Evolutionary conservation across 2,888 invertebrate species (phyloP).

Genomic region (Calameuta idolon): DNA sequence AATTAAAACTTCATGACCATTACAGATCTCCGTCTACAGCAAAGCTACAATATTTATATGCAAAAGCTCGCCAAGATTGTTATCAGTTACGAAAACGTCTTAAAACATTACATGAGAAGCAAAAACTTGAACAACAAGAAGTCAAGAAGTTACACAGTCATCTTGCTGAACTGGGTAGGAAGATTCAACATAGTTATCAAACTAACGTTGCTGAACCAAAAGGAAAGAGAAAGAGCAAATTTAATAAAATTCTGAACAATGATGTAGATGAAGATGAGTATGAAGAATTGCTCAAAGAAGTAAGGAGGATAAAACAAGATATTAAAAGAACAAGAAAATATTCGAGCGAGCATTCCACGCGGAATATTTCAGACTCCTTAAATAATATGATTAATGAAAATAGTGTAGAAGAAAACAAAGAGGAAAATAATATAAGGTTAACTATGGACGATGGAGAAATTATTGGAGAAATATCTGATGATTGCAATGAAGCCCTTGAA

Average conservation of each 20-base stretch:
- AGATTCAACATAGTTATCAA: conserved; percentile 1
- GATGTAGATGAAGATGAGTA: conserved; percentile 28
- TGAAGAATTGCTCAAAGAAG: conserved; percentile 27
- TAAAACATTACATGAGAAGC: conserved; percentile 32
- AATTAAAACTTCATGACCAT: not conserved
- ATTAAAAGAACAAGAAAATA: not conserved
- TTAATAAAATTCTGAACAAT: conserved; percentile 1
- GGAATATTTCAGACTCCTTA: conserved; percentile 15
- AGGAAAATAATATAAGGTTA: not conserved
- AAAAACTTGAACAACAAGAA: conserved; percentile 36
- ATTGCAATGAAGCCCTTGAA: conserved; percentile 12
- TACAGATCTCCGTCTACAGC: conserved; percentile 9
- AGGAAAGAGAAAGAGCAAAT: conserved; percentile 7
- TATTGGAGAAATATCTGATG: conserved; percentile 8
- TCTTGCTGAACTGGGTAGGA: conserved; percentile 21
- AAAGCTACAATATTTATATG: conserved; percentile 19
- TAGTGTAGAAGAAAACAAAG: conserved; percentile 1
- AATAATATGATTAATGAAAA: conserved; percentile 1
- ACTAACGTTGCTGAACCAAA: not conserved
- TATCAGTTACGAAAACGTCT: conserved; percentile 32
- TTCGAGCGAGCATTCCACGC: not conserved
- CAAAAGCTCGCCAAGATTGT: conserved; percentile 34
- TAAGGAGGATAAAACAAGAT: conserved; percentile 25
- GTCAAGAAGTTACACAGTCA: conserved; percentile 32
- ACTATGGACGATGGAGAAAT: conserved; percentile 13